Evolutionary conservation across 1,140 invertebrate species (phyloP), one percentile per base, ranked within the genome.

Genomic region (Pseudomyrmex gracilis): DNA sequence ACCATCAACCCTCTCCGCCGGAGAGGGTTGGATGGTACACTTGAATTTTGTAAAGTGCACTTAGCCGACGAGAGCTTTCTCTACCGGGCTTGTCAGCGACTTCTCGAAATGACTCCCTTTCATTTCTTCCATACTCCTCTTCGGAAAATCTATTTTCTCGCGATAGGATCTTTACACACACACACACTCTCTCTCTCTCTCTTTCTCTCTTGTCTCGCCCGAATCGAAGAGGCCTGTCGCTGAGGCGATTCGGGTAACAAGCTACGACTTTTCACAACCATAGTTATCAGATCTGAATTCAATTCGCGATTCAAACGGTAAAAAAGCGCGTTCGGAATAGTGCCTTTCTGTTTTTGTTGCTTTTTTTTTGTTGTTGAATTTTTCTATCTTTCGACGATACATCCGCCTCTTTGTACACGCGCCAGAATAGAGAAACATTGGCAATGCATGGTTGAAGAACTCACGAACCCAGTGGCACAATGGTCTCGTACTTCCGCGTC

Each of bases 131-230:
- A 12, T 20, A 9, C 73, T 7, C 22, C 1, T 34, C 47, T 12
- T 2, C 15, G 20, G 57, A 53, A 78, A 87, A 87, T 84, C 80
- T 87, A 87, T 87, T 84, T 83, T 83, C 53, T 67, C 34, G 60
- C 15, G 55, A n/a, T 34, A 66, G 70, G 76, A 78, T 43, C 68
- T 67, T 49, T 22, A 49, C 67, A 82, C 53, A 67, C 49, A 61
- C 5, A 8, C 22, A 12, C 12, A 12, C n/a, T 49, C 13, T 49
- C 17, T 61, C 22, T 34, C 49, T 51, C 51, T 66, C 22, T 45
- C 63, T 67, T 43, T 76, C 68, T 47, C 60, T 57, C 61, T 13
- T 45, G n/a, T 60, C 22, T 49, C 24, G 47, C 10, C 47, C 5
- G 34, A 24, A 43, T 1, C 17, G 55, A 12, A 49, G 51, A 60